These are phyloP conservation scores for Conus canariensis DNA, from an alignment of 2,888 invertebrate species.

Conservation along the genomic window DNA sequence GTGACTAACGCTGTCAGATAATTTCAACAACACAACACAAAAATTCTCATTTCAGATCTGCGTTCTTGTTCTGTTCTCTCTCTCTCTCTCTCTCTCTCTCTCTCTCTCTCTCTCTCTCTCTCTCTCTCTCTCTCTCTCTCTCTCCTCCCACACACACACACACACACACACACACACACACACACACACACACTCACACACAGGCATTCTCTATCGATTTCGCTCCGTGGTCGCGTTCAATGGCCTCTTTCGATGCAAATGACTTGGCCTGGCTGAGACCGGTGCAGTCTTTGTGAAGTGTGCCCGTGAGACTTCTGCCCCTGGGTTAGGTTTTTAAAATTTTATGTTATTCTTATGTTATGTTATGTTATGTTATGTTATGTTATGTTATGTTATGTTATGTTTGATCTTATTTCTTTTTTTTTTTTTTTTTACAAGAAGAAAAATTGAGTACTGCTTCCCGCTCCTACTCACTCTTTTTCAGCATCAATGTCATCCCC, in stretches of 20 bases:
- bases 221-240: not conserved
- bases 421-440: no score
- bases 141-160: not conserved
- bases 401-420: no score
- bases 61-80: not conserved
- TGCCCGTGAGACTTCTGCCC: not conserved
- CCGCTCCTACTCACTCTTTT: no score
- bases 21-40: no score
- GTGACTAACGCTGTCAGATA: no score
- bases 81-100: not conserved
- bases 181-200: no score
- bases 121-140: not conserved
- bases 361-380: no score
- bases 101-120: not conserved
- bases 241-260: slow-evolving; percentile 9
- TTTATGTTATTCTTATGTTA: no score
- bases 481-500: no score
- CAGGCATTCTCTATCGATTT: not conserved
- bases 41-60: no score
- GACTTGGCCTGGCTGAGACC: not conserved
- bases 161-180: not conserved
- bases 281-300: not conserved
- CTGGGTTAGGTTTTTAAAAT: not conserved
- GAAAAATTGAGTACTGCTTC: no score
- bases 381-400: no score